phyloP scores from a whole-genome alignment of 2,797 vertebrate species.

The Aldrovandia affinis region DNA sequence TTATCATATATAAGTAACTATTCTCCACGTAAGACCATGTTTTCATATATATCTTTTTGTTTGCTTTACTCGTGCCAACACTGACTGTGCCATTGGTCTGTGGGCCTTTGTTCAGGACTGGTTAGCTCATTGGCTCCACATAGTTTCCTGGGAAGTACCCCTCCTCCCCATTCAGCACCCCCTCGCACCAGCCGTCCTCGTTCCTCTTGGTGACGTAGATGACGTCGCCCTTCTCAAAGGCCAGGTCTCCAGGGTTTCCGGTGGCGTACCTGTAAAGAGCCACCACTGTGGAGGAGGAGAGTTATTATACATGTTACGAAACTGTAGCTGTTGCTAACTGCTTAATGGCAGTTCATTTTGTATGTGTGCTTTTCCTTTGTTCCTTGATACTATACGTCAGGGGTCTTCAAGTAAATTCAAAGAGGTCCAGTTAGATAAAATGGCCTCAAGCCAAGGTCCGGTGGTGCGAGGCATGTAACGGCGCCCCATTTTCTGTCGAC shows the following conservation, averaged over 20 bases:
- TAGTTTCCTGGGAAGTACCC: constrained; percentile 76
- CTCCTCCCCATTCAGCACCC: constrained; percentile 50
- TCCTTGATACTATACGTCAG: too few relatives aligned
- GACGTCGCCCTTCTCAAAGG: constrained; percentile 63
- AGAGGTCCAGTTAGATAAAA: too few relatives aligned
- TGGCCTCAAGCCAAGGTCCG: too few relatives aligned
- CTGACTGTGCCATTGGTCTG: not conserved
- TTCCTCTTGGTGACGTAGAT: constrained; percentile 66
- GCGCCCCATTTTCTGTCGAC: too few relatives aligned
- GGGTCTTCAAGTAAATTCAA: too few relatives aligned
- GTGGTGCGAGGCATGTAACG: too few relatives aligned
- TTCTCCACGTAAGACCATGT: not conserved
- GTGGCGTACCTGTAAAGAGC: constrained; percentile 67
- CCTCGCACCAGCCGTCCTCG: constrained; percentile 72
- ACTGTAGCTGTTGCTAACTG: too few relatives aligned
- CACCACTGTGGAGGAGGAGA: constrained; percentile 62
- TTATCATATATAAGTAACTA: not conserved
- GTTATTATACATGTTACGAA: too few relatives aligned
- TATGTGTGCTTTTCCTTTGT: not conserved
- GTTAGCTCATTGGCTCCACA: constrained; percentile 56
- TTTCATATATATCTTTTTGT: too few relatives aligned
- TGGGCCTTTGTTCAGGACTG: not conserved
- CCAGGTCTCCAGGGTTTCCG: constrained; percentile 60
- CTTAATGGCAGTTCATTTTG: not conserved
- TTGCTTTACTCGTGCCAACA: too few relatives aligned